Base-by-base conservation (phyloP, 92 coral and sea anemone genomes). In the Heteractis magnifica region DNA sequence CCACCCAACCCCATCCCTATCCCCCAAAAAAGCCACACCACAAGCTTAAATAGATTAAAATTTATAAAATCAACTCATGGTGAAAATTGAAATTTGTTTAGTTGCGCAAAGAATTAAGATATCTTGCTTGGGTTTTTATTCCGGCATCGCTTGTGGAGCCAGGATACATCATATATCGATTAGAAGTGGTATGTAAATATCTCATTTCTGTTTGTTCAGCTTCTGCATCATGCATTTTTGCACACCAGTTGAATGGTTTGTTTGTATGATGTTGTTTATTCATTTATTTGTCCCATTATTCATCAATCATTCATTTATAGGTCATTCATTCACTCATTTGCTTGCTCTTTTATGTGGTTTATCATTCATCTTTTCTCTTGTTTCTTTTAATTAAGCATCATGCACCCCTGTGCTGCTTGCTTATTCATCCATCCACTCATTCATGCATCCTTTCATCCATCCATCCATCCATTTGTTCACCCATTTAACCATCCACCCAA, bases 31-130 rank as follows among this genome's bases (percentile, higher is more conserved):
- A 5, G 20, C 20, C 70, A 18, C 20, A 34, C 23, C 20, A 23
- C 23, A 62, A 23, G 5, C 70, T 10, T 3, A 4, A 5, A n/a
- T 6, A 1, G 20, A n/a, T 62, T 16, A 62, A n/a, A 18, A 21
- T 34, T 2, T 3, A 15, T 21, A 4, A 55, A 14, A 77, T 5
- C 19, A 50, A 55, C 23, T 23, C 26, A 10, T 23, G 11, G 49
- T 20, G 6, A 2, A 20, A 26, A 68, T 68, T 26, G 4, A 26
- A 68, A n/a, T 50, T 4, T 79, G 53, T 78, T 12, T 71, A 94
- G 98, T 89, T 95, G 98, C 86, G 98, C 34, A 85, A 82, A 18
- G 98, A 95, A 77, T 53, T 51, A 62, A 87, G 53, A 65, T 6
- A 52, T 10, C 91, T 90, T 48, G 93, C 84, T 11, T 81, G 77